phyloP scores from a whole-genome alignment of 2,797 vertebrate genomes.

The Paratrypauchen microcephalus region DNA sequence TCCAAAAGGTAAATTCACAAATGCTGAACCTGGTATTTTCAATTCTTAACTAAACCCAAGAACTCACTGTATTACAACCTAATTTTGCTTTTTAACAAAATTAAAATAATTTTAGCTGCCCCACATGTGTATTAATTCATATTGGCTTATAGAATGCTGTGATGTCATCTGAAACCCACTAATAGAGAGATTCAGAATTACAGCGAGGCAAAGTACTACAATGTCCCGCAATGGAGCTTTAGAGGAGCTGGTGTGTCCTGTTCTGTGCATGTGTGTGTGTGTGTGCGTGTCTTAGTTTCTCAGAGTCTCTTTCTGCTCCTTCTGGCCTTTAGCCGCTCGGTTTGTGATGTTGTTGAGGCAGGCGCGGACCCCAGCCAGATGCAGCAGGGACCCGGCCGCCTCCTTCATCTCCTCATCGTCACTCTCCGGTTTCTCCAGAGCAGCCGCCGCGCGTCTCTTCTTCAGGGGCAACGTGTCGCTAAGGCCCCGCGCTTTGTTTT shows the following conservation, averaged over 20 bases:
- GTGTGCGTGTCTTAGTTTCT: conserved; percentile 84
- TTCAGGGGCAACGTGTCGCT: conserved; percentile 95
- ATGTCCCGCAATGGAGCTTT: neutral
- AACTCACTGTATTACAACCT: too few species aligned
- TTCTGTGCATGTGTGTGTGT: conserved; percentile 23
- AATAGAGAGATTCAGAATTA: too few species aligned
- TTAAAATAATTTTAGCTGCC: too few species aligned
- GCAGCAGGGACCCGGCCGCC: conserved; percentile 94
- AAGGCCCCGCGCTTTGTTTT: conserved; percentile 80
- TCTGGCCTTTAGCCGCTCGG: conserved; percentile 95
- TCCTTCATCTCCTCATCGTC: conserved; percentile 99
- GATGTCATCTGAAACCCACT: too few species aligned
- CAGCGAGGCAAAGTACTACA: neutral
- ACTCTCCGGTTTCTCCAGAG: conserved; percentile 89
- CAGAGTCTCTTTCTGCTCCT: conserved; percentile 91
- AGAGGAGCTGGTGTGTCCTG: conserved; percentile 13
- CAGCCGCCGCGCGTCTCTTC: conserved; percentile 94
- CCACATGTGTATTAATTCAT: too few species aligned
- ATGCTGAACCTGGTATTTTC: too few species aligned
- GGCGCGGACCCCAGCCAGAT: conserved; percentile 92
- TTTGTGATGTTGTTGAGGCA: conserved; percentile 98
- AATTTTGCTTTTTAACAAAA: too few species aligned
- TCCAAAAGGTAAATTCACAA: too few species aligned
- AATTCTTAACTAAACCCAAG: too few species aligned
- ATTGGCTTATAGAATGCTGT: too few species aligned